phyloP scores from a whole-genome alignment of 2,113 vertebrate species.

The Strix aluco region DNA sequence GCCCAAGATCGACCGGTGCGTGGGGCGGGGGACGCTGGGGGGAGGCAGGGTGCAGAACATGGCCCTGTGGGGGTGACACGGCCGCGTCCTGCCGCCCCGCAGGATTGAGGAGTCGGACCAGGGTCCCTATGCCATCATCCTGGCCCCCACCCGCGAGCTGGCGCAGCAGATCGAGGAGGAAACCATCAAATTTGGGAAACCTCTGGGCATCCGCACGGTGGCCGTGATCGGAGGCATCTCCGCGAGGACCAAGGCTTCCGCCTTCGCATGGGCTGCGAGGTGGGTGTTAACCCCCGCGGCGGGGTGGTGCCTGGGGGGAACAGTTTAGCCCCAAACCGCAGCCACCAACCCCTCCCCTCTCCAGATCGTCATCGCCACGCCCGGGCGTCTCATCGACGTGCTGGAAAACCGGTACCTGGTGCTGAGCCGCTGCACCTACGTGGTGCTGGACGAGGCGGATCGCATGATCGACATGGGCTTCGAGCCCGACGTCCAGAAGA shows the following conservation, averaged over 20 bases:
- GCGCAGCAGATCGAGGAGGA: conserved; percentile 99
- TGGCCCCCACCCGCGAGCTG: conserved; percentile 96
- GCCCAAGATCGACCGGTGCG: conserved; percentile 94
- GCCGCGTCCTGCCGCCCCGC: background rate
- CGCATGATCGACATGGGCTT: conserved; percentile 99
- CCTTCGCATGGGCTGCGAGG: conserved; percentile 97
- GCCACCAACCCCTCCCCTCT: fast-evolving
- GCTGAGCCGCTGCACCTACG: conserved; percentile 94
- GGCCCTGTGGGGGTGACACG: fast-evolving
- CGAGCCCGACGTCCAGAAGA: conserved; percentile 96
- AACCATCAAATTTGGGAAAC: conserved; percentile 97
- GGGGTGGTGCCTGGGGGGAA: background rate
- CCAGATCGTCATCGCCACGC: conserved; percentile 96
- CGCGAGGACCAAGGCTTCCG: conserved; percentile 97
- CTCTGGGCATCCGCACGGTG: conserved; percentile 93
- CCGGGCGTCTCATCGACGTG: conserved; percentile 94
- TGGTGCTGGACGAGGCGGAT: conserved; percentile 95
- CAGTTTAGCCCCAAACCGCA: fast-evolving
- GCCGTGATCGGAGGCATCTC: conserved; percentile 98
- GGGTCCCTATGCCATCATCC: conserved; percentile 95
- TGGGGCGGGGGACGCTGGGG: background rate
- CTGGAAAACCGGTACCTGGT: conserved; percentile 97
- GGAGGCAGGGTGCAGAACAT: fast-evolving
- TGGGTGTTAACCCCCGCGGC: background rate
- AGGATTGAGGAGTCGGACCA: conserved; percentile 98